Evolutionary conservation across 2,888 invertebrate genomes (phyloP), one percentile per base, ranked within the genome.

Genomic region (Cerastis rubricosa): DNA sequence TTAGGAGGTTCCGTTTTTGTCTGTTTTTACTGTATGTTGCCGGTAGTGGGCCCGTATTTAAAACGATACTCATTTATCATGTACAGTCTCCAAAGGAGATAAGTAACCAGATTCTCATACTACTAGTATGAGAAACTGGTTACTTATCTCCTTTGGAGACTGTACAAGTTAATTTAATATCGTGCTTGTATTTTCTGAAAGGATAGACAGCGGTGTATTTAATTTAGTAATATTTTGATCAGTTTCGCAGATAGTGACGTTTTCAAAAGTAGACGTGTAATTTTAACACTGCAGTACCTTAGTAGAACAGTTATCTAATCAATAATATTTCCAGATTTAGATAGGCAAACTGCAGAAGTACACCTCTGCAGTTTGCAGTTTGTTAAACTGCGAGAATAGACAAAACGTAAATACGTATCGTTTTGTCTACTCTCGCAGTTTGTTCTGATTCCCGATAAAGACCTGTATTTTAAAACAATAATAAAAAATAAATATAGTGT

Each of bases 1-100:
- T 76, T 67, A 59, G 47, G 64, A 51, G n/a, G 64, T 63, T 57
- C 74, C 74, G 19, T 76, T 80, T 81, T 69, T 51, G 43, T 40
- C 7, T 9, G 49, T 69, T 64, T 65, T n/a, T 40, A 45, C n/a
- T 35, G 45, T 47, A 40, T 29, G 54, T 68, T 47, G 29, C 7
- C n/a, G 29, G 29, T 67, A 43, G 25, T 43, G 7, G 43, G 25
- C 22, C 14, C n/a, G 25, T 72, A 40, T 19, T 65, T 35, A 35
- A 35, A 49, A 64, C 25, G 8, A 25, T n/a, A 47, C 35, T 57
- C n/a, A 45, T 64, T 43, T 29, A 35, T 11, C 29, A 35, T 4
- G 59, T n/a, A n/a, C n/a, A n/a, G n/a, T n/a, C n/a, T n/a, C n/a
- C n/a, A n/a, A n/a, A n/a, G n/a, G n/a, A n/a, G n/a, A n/a, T n/a